Evolutionary conservation across 37 sponge, comb jelly and placozoan genomes (phyloP).

Genomic region (Geodia barretti): DNA sequence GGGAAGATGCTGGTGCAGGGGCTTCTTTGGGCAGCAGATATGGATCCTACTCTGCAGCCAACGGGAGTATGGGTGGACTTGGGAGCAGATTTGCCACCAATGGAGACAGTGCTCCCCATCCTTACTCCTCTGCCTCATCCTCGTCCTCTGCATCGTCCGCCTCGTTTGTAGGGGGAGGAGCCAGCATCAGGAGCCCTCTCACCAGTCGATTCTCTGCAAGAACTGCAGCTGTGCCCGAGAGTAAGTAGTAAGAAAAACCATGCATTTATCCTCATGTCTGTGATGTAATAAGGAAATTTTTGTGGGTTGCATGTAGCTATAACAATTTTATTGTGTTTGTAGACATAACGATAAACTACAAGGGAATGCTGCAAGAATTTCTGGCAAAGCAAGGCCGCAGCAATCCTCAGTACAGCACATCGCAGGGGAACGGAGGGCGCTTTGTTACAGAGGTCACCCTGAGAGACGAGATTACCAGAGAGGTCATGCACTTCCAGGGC

Average conservation of each 20-base stretch:
- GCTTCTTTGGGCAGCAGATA: neutral
- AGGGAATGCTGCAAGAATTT: slow-evolving; percentile 65
- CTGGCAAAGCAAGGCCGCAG: slow-evolving; percentile 18
- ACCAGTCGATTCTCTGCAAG: neutral
- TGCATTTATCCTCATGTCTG: too few relatives aligned
- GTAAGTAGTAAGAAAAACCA: too few relatives aligned
- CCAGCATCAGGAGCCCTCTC: too few relatives aligned
- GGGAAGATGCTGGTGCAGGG: neutral
- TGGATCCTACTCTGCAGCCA: neutral
- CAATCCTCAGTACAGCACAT: slow-evolving; percentile 41
- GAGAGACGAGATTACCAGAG: neutral
- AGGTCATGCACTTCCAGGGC: neutral
- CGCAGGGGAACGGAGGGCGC: slow-evolving; percentile 8
- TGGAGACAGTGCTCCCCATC: neutral
- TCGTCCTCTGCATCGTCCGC: neutral
- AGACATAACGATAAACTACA: slow-evolving; percentile 19
- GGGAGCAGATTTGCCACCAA: neutral
- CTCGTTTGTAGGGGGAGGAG: too few relatives aligned
- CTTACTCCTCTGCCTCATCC: neutral
- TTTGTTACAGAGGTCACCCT: slow-evolving; percentile 19
- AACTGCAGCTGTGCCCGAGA: neutral
- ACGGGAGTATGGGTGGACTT: neutral
- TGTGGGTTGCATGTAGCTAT: too few relatives aligned
- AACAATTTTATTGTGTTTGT: too few relatives aligned
- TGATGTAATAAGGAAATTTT: neutral